Evolutionary conservation across 2,888 invertebrate species (phyloP), one percentile per base, ranked within the genome.

Genomic region (Acrobasis repandana): DNA sequence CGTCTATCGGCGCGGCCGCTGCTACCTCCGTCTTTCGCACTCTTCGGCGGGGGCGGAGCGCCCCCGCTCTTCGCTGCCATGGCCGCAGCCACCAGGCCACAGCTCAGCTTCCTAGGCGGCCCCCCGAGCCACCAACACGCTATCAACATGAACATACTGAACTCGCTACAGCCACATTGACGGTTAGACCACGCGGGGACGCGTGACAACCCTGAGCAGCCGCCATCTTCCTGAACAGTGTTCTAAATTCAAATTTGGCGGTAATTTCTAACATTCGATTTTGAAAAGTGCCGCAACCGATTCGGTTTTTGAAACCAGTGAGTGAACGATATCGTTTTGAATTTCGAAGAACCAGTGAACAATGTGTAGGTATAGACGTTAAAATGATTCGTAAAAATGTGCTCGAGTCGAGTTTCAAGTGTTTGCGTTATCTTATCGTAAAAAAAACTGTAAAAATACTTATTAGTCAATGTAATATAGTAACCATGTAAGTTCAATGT

Each of bases 1-100:
- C 94, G 97, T 74, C 93, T 97, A 33, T 96, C 97, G n/a, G 96
- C 96, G 6, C 92, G 96, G 67, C 97, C 97, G 0, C 88, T 96
- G 63, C 86, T 97, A 60, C 95, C 96, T 54, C 95, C 95, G 15
- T 95, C 96, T 48, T 95, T 95, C 76, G 95, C 95, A 34, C 89
- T 95, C 63, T 94, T 95, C 74, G 94, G 94, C 0, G 94, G 94
- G 1, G 95, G 94, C 38, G 94, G 94, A 8, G 94, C 93, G 0
- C 94, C 94, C 33, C 95, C 95, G n/a, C 93, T 95, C 65, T 93
- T 95, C 72, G 95, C 95, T 43, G 94, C 94, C 33, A 94, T 94
- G 86, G 93, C 93, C 0, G 94, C 94, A 0, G 95, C 95, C 67
- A 94, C 94, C 3, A 86, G 94, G 70, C 94, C 94, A 9, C 94